Evolutionary conservation across 2,113 vertebrate genomes (phyloP), one percentile per base, ranked within the genome.

Genomic region (Leiothrix lutea): DNA sequence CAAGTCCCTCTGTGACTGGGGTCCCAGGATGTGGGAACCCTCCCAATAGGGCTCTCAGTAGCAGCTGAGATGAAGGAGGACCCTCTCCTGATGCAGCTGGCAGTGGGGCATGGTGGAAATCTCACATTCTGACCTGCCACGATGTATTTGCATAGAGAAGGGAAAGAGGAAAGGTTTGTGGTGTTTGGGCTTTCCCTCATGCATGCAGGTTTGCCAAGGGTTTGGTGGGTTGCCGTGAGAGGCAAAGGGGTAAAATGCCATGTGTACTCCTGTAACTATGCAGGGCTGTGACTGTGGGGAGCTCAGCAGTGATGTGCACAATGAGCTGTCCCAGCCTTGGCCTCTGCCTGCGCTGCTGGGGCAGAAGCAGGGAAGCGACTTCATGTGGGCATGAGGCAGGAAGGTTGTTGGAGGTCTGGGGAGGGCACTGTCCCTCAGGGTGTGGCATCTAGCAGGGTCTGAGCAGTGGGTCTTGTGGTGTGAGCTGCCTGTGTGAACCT

Each of bases 271-370:
- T 51, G 48, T 88, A 45, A 18, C 40, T 35, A 0, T 14, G 36
- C 45, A 14, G 69, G 12, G 19, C 26, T 18, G 1, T 5, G 67
- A 61, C 80, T 75, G 6, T 17, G 18, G 64, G 53, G 48, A 91
- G 19, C 61, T 91, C 16, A 1, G 19, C 36, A n/a, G 57, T 1
- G 4, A 45, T 51, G 71, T 1, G 28, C 54, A 51, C 47, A 65
- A 40, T 0, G 5, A 91, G 31, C 80, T 2, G 18, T 70, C 60
- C 33, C 0, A 6, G 26, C 38, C 8, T 4, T 1, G 5, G 36
- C 18, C 33, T n/a, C 60, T 56, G 69, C 48, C 60, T 35, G 80
- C 0, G 1, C 75, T 58, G 45, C 75, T 77, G 53, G 70, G 33
- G 38, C 25, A 47, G 51, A 40, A 28, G 25, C 78, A 66, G 78